These are phyloP conservation scores for Crenuchus spilurus DNA, from an alignment of 2,797 vertebrate genomes.

Conservation along the genomic window DNA sequence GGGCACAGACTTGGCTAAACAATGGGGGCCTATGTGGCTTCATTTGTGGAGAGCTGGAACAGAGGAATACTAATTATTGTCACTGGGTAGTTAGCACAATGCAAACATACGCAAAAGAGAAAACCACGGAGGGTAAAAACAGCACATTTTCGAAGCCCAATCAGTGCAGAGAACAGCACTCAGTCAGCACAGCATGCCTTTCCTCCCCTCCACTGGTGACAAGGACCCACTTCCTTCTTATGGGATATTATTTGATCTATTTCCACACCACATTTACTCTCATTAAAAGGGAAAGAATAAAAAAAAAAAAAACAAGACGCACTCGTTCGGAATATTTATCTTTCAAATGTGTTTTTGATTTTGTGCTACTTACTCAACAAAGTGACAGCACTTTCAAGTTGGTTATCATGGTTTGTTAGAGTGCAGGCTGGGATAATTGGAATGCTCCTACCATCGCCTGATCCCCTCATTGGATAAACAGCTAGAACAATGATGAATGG, in stretches of 20 bases:
- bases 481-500: constrained; percentile 75
- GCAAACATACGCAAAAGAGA: constrained; percentile 35
- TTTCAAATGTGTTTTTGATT: constrained; percentile 79
- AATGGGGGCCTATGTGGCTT: constrained; percentile 56
- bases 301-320: constrained; percentile 76
- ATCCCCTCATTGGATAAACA: constrained; percentile 80
- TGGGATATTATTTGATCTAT: constrained; percentile 82
- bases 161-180: constrained; percentile 3
- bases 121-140: constrained; percentile 16
- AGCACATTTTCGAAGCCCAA: constrained; percentile 16
- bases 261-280: constrained; percentile 84
- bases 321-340: constrained; percentile 78
- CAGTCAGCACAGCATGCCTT: background rate
- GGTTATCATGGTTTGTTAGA: constrained; percentile 82
- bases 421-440: constrained; percentile 68
- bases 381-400: constrained; percentile 87
- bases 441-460: constrained; percentile 67
- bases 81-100: constrained; percentile 35
- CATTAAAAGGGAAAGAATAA: constrained; percentile 56
- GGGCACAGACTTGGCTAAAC: constrained; percentile 63
- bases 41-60: constrained; percentile 47
- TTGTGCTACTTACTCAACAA: constrained; percentile 81
- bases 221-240: constrained; percentile 79
- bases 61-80: constrained; percentile 64
- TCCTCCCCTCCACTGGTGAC: constrained; percentile 63